Evolutionary conservation across 2,797 vertebrate species (phyloP).

Genomic region (Pipistrellus kuhlii): DNA sequence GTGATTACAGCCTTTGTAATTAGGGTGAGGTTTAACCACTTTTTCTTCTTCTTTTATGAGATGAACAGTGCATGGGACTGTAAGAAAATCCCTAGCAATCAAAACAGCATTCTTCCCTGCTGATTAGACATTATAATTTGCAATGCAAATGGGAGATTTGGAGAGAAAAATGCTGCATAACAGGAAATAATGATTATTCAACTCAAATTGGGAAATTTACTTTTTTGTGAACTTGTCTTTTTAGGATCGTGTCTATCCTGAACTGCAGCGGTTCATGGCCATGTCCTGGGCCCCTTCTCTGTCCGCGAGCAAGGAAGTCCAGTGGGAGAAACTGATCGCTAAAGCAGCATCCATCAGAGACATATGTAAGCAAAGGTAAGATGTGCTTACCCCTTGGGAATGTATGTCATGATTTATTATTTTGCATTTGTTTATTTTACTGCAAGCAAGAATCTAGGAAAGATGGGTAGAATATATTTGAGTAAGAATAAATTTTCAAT

Average conservation of each 20-base stretch:
- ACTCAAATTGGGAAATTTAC: neutral
- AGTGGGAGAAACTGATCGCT: conserved; percentile 95
- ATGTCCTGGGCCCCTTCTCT: conserved; percentile 87
- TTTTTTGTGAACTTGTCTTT: conserved; percentile 58
- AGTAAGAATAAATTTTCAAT: conserved; percentile 38
- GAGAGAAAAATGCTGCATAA: conserved; percentile 54
- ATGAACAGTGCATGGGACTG: conserved; percentile 15
- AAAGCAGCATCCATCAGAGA: conserved; percentile 95
- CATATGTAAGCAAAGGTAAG: conserved; percentile 95
- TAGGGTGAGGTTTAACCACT: conserved; percentile 32
- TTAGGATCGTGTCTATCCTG: conserved; percentile 97
- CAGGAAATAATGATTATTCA: conserved; percentile 48
- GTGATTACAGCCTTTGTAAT: conserved; percentile 60
- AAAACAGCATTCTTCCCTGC: conserved; percentile 47
- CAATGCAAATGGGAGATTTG: conserved; percentile 48
- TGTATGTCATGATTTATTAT: neutral
- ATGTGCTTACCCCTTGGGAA: neutral
- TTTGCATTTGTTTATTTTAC: conserved; percentile 10
- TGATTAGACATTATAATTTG: conserved; percentile 53
- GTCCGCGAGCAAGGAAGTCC: conserved; percentile 90
- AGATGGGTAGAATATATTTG: neutral
- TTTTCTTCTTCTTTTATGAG: conserved; percentile 60
- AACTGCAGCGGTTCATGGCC: conserved; percentile 93
- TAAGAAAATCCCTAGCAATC: conserved; percentile 57
- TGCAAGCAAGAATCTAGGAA: neutral